phyloP scores from a whole-genome alignment of 2,888 invertebrate genomes.

The Neria commutata region DNA sequence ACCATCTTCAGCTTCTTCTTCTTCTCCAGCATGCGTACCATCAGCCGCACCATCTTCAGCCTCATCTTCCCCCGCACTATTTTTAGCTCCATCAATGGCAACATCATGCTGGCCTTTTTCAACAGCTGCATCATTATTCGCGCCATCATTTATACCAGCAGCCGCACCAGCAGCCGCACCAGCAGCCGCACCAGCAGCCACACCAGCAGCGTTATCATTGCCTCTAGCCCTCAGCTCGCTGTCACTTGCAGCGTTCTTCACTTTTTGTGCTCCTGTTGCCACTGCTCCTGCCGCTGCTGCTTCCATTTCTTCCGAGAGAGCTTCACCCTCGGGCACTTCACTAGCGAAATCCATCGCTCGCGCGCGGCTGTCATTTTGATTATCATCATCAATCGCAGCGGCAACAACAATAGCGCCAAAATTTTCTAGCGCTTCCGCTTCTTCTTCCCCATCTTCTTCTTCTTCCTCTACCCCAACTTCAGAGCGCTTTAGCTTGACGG shows the following conservation, averaged over 20 bases:
- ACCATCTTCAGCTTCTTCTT: not conserved
- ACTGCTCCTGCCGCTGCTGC: conserved; percentile 18
- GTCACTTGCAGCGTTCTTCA: no score
- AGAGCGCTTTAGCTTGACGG: not conserved
- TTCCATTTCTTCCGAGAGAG: no score
- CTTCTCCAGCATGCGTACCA: conserved; percentile 8
- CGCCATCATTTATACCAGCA: conserved; percentile 43
- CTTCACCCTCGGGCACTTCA: no score
- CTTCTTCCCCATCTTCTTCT: not conserved
- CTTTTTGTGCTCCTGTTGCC: not conserved
- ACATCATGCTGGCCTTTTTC: not conserved
- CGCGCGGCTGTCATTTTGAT: conserved; percentile 48
- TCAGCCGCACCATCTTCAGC: no score
- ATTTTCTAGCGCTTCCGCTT: conserved; percentile 1
- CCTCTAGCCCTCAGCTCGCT: no score
- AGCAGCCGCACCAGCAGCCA: conserved; percentile 17
- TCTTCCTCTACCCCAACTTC: not conserved
- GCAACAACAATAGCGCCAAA: conserved; percentile 14
- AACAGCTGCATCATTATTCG: conserved; percentile 21
- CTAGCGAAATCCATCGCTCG: no score
- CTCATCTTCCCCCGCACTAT: not conserved
- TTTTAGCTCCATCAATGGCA: not conserved
- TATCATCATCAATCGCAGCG: conserved; percentile 49
- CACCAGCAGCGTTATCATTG: not conserved
- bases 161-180: conserved; percentile 14